Base-by-base conservation (phyloP, 2,113 vertebrate genomes). In the Gavia stellata region DNA sequence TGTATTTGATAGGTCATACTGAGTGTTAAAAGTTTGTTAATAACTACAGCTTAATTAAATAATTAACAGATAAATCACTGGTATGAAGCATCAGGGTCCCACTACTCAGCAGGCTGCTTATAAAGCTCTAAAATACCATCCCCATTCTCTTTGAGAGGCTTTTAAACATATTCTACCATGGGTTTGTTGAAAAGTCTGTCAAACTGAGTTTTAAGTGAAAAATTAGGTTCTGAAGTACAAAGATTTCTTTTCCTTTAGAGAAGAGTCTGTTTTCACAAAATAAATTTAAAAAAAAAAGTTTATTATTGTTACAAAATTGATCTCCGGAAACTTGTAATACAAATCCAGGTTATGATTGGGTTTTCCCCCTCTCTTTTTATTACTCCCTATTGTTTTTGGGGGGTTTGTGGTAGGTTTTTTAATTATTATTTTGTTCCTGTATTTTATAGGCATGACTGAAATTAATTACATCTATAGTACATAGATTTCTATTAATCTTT, bases 361-460 rank as follows among this genome's bases (percentile, higher is more conserved):
- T 24, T 29, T 6, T 2, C 10, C 3, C 2, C 29, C 6, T n/a
- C 8, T 19, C 20, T 49, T 85, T 88, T 56, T 53, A 63, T 49
- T 52, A 66, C 17, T 62, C 15, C 12, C 4, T 18, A 18, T 20
- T 38, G 2, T 24, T 25, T 59, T 50, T 42, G 3, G 53, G 53
- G 28, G 31, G 0, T 0, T 56, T 65, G 4, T 70, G n/a, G 17
- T 26, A 8, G 1, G 0, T 0, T n/a, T 80, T 66, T 24, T 23
- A 21, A 33, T 34, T 61, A 42, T 55, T 45, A 38, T 77, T 53
- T 66, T 56, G 3, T 71, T 68, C 45, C 49, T 47, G 3, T 73
- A 49, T 70, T 91, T 92, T 78, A 65, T 19, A 40, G 11, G 16
- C 7, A 70, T 1, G 3, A 49, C 31, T 40, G 44, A 90, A 80